Conservation (phyloP, 2,797 vertebrate species). For the Moxostoma hubbsi region DNA sequence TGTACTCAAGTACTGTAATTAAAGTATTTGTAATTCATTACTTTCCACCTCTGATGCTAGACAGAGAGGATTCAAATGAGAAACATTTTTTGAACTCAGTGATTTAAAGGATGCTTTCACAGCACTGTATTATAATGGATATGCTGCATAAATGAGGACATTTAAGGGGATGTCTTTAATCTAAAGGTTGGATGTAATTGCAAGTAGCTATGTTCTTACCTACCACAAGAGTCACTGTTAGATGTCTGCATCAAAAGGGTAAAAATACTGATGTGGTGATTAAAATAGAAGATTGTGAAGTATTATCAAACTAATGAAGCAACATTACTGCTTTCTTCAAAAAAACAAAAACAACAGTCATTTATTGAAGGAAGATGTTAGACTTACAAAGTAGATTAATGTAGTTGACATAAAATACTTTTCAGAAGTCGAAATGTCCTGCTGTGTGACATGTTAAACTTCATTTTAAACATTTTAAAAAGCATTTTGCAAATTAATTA, state of each 20-base stretch:
- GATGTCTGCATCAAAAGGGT: conserved; percentile 75
- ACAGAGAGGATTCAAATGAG: conserved; percentile 54
- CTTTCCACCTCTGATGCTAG: conserved; percentile 30
- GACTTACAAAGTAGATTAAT: background rate
- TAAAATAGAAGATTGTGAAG: conserved; percentile 51
- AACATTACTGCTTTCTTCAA: background rate
- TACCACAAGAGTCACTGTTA: conserved; percentile 67
- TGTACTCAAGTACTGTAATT: too few relatives aligned
- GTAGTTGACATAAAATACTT: too few relatives aligned
- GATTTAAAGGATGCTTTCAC: conserved; percentile 63
- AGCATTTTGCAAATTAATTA: too few relatives aligned
- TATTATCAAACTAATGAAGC: conserved; percentile 20
- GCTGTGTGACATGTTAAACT: background rate
- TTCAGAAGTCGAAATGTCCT: too few relatives aligned
- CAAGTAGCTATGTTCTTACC: conserved; percentile 59
- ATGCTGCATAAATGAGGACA: conserved; percentile 63
- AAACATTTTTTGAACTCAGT: conserved; percentile 38
- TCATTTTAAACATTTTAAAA: background rate
- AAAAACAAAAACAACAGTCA: background rate
- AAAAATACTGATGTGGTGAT: conserved; percentile 56
- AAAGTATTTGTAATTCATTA: too few relatives aligned
- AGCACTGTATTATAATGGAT: conserved; percentile 34
- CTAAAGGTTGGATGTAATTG: conserved; percentile 78
- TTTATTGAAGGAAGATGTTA: background rate
- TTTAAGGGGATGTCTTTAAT: conserved; percentile 77